These are phyloP conservation scores for Clamator glandarius DNA, from an alignment of 2,797 vertebrate genomes.

Conservation along the genomic window DNA sequence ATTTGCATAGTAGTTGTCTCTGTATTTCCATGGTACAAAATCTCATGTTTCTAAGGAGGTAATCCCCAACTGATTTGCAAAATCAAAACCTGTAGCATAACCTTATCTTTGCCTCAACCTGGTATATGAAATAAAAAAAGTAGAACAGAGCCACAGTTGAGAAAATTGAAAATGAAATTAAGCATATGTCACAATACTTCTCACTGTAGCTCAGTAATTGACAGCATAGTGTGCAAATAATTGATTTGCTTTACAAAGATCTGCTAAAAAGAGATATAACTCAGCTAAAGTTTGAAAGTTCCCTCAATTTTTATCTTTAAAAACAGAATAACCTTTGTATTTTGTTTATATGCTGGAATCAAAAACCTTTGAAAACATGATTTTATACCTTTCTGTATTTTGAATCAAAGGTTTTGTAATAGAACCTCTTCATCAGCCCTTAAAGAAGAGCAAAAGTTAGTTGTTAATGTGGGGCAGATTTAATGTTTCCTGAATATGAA, in stretches of 20 bases:
- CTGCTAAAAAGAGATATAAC: background rate
- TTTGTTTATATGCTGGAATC: background rate
- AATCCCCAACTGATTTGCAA: background rate
- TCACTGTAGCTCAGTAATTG: background rate
- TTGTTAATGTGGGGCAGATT: background rate
- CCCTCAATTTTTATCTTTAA: background rate
- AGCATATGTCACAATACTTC: background rate
- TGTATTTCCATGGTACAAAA: background rate
- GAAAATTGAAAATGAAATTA: background rate
- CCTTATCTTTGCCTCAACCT: background rate
- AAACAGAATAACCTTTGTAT: background rate
- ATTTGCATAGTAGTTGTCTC: background rate
- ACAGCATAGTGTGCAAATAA: background rate
- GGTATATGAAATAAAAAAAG: background rate
- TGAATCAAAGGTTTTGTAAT: background rate
- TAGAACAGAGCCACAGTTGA: background rate
- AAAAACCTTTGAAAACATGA: background rate
- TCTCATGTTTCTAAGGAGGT: background rate
- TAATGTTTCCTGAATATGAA: background rate
- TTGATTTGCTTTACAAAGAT: background rate
- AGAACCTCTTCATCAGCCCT: background rate
- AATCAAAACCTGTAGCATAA: background rate
- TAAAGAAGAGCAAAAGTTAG: background rate
- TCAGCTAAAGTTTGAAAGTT: background rate
- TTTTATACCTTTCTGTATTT: background rate